Evolutionary conservation across 2,797 vertebrate species (phyloP), one percentile per base, ranked within the genome.

Genomic region (Microctenopoma steveboyesi): DNA sequence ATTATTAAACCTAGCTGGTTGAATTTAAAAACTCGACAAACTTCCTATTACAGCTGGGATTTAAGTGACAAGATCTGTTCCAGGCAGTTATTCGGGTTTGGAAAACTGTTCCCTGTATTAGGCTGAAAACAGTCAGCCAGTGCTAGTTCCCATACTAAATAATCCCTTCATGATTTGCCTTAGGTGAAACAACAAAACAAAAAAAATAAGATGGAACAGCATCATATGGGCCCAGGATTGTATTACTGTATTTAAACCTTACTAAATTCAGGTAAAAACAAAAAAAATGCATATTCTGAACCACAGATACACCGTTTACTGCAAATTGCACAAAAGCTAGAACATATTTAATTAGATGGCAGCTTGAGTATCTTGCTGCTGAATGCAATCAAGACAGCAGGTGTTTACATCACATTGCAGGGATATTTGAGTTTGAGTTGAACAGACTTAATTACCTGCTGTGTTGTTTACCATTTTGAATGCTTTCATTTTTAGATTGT

Each of bases 401-500:
- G 81, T 60, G 73, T 74, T 77, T 64, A 51, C 58, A 62, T 72
- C n/a, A 15, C 49, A 35, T 18, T 42, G 33, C 55, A 43, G 60
- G 40, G 51, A 72, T 52, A 42, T 73, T 73, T 60, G 63, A 51
- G 33, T 63, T 49, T 64, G 46, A 63, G 14, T 56, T 51, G 45
- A 77, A 72, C 64, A 66, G 54, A 68, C 30, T 46, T 37, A 40
- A 57, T 71, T 56, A 39, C 70, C 68, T 70, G 62, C 72, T 72
- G 63, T 74, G 65, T 18, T 76, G 57, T 78, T 79, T 76, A 47
- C 64, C 56, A 43, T 16, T 16, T 39, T 39, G 40, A 64, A 63
- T 13, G 27, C 56, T 33, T 49, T 15, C 52, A 42, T 42, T 72
- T 79, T 83, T 64, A 35, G 33, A 35, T 35, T 35, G 33, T 35